Conservation (phyloP, 1,140 invertebrate genomes). For the Sycophila sp. region DNA sequence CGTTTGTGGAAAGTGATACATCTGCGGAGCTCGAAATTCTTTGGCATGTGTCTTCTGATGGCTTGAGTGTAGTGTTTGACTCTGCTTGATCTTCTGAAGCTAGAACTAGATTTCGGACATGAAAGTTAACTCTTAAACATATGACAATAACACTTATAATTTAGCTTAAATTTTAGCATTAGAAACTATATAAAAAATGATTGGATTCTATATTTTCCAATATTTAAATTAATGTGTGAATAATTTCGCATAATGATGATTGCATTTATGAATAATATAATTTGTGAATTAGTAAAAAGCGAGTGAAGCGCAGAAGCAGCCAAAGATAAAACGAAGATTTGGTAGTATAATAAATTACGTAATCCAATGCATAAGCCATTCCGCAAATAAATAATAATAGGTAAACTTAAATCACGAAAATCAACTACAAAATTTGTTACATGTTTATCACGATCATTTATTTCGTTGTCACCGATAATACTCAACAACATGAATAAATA, state of each 20-base stretch:
- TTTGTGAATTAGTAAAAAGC: conserved; percentile 12
- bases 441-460: conserved; percentile 17
- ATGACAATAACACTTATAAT: not conserved
- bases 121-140: not conserved
- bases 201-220: not conserved
- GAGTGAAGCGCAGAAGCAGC: conserved; percentile 19
- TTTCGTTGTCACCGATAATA: not conserved
- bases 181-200: no score
- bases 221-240: not conserved
- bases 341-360: no score
- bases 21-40: conserved; percentile 1
- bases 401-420: not conserved
- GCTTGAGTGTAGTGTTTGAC: not conserved
- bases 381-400: not conserved
- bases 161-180: no score
- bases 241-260: not conserved
- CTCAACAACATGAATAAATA: not conserved
- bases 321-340: conserved; percentile 13
- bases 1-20: not conserved
- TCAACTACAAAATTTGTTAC: not conserved
- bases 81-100: conserved; percentile 18
- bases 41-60: not conserved
- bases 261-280: not conserved
- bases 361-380: not conserved
- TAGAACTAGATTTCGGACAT: conserved; percentile 17